Base-by-base conservation (phyloP, 2,888 invertebrate species). In the Eristalis arbustorum region DNA sequence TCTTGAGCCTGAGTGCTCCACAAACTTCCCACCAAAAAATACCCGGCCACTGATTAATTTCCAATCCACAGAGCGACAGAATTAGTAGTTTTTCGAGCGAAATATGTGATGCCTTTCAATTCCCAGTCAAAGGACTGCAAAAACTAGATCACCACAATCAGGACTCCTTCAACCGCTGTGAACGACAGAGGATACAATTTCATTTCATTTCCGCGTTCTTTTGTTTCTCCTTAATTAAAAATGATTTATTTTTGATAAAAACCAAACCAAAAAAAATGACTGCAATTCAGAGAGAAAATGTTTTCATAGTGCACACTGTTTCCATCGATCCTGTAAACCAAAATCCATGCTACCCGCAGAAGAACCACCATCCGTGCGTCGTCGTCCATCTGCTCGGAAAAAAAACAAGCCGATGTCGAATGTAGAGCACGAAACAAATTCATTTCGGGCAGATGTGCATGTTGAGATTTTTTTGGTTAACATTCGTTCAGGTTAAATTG, bases 381-480 rank as follows among this genome's bases (percentile, higher is more conserved):
- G 14, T 56, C 31, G 37, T 79, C 67, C 72, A 79, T 73, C 67
- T 73, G 72, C 67, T 37, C 49, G 37, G 25, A 61, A 18, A 40
- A 59, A 49, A n/a, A 34, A 40, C 72, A 57, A 59, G 64, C 40
- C 18, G n/a, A 31, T 71, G 63, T 72, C 31, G 59, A 66, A 79
- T 73, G 56, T 79, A 67, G 72, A 73, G 61, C 67, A 72, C 67
- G 61, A 79, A 67, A 49, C 18, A 49, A 71, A 64, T 71, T 64
- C 59, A 66, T 78, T 57, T 42, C 64, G 23, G 79, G 66, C 79
- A 79, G 79, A 79, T 79, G 79, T 72, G 72, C 71, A 71, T 18
- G 71, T 22, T 66, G 66, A 42, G 64, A 61, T 57, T 72, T 14
- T 40, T 72, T 72, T 78, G 63, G 11, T 59, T 13, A 25, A 59